phyloP scores from a whole-genome alignment of 2,888 invertebrate species.

The Xanthia icteritia region DNA sequence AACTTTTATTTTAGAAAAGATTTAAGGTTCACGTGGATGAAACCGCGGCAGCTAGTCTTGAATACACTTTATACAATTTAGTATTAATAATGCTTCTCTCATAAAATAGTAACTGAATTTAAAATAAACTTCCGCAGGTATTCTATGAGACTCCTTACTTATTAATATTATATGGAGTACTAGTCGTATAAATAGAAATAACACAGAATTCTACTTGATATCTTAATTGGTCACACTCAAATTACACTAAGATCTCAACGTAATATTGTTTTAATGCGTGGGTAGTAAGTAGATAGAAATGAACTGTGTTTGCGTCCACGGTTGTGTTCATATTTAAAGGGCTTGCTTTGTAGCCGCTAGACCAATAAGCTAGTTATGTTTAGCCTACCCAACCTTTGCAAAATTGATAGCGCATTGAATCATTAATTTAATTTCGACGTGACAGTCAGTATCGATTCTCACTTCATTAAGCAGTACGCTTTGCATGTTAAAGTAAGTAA shows the following conservation, averaged over 20 bases:
- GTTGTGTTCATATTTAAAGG: background rate
- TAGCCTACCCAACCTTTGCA: background rate
- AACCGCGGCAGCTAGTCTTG: background rate
- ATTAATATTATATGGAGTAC: background rate
- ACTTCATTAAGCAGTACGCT: background rate
- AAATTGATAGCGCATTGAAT: slow-evolving; percentile 13
- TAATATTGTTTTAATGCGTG: background rate
- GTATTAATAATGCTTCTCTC: background rate
- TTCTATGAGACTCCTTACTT: background rate
- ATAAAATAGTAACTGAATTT: background rate
- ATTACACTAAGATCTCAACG: background rate
- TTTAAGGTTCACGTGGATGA: too few relatives aligned
- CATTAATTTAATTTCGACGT: background rate
- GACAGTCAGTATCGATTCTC: background rate
- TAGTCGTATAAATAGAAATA: background rate
- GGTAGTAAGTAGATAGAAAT: background rate
- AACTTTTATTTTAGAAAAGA: too few relatives aligned
- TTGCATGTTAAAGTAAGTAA: background rate
- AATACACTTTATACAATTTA: background rate
- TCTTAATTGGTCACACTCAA: background rate
- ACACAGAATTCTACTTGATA: background rate
- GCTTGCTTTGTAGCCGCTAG: background rate
- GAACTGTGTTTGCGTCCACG: background rate
- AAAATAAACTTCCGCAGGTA: background rate
- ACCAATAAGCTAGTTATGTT: background rate